Conservation (phyloP, 2,888 invertebrate species). For the Plebejus anna region DNA sequence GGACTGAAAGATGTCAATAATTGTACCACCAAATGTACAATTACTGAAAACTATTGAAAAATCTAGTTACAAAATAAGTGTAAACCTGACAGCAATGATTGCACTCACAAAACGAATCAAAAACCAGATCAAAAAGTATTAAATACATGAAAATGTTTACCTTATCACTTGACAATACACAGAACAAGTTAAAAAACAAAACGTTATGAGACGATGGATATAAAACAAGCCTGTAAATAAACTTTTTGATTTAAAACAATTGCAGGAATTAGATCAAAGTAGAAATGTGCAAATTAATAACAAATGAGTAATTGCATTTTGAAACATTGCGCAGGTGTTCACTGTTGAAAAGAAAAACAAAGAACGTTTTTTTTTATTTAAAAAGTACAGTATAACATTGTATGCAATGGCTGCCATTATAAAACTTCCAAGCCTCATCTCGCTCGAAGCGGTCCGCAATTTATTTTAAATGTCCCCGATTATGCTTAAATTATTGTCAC, state of each 20-base stretch:
- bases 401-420: background rate
- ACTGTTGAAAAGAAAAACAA: background rate
- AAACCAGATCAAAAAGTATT: constrained; percentile 30
- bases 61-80: background rate
- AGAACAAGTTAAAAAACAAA: constrained; percentile 46
- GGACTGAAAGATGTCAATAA: background rate
- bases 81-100: background rate
- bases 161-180: constrained; percentile 56
- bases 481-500: constrained; percentile 28
- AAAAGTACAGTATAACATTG: background rate
- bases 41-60: background rate
- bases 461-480: constrained; percentile 22
- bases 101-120: background rate
- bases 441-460: background rate
- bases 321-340: constrained; percentile 9
- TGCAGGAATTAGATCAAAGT: constrained; percentile 43
- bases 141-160: constrained; percentile 49
- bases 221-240: constrained; percentile 59
- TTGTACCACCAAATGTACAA: background rate
- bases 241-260: constrained; percentile 40
- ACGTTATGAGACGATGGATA: constrained; percentile 53
- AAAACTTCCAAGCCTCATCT: background rate
- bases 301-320: constrained; percentile 49
- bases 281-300: constrained; percentile 59
- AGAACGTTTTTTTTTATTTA: no score